Evolutionary conservation across 2,888 invertebrate genomes (phyloP).

Genomic region (Heterodera filipjevi): DNA sequence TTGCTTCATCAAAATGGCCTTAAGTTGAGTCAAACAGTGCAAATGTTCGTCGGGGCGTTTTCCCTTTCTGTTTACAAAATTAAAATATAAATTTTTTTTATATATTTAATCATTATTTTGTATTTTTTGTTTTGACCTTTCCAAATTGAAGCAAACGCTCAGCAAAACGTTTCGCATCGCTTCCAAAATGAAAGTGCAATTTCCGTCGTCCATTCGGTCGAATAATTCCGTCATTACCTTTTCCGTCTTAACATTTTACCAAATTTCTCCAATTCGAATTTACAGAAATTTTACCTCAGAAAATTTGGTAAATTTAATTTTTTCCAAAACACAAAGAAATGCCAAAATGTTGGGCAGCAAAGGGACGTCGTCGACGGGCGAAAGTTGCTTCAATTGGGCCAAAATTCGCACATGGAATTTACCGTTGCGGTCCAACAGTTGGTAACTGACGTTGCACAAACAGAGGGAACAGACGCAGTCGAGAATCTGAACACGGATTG

Average conservation of each 20-base stretch:
- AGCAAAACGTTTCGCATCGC: conserved; percentile 41
- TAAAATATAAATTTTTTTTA: neutral
- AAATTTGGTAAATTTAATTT: conserved; percentile 31
- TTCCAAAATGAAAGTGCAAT: conserved; percentile 31
- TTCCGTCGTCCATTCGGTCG: conserved; percentile 31
- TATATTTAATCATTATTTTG: neutral
- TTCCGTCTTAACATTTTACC: neutral
- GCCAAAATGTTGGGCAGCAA: conserved; percentile 39
- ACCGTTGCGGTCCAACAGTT: conserved; percentile 31
- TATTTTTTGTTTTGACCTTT: neutral
- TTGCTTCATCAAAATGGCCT: neutral
- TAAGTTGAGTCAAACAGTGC: neutral
- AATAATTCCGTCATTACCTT: conserved; percentile 25
- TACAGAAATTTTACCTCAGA: conserved; percentile 36
- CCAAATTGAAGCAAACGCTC: conserved; percentile 25
- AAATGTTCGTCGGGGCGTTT: conserved; percentile 4
- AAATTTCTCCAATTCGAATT: neutral
- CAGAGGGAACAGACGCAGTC: conserved; percentile 44
- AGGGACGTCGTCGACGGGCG: conserved; percentile 29
- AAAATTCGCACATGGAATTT: conserved; percentile 29
- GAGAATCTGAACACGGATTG: conserved; percentile 35
- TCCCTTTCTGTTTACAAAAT: neutral
- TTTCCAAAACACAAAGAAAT: conserved; percentile 37
- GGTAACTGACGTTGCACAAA: conserved; percentile 46
- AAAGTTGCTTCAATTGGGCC: conserved; percentile 28